Percentiles rank a stretch among this genome's conserved stretches.
These are phyloP conservation scores for Tenebrio molitor DNA, from an alignment of 1,140 invertebrate genomes.

Conservation along the genomic window DNA sequence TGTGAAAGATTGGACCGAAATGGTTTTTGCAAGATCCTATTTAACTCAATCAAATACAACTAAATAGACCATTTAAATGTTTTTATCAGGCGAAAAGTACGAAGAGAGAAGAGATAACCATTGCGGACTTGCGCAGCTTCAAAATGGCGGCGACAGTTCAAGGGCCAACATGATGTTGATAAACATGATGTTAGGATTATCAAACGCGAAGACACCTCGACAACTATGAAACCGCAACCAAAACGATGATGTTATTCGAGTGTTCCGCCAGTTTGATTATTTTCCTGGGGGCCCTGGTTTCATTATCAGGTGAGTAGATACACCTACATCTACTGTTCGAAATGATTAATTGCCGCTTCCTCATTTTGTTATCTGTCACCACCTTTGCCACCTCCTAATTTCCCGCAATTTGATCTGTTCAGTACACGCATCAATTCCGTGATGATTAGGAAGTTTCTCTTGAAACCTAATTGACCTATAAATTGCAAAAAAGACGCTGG, in stretches of 20 bases:
- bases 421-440: too few species aligned
- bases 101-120: constrained; percentile 14
- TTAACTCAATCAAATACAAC: constrained; percentile 1
- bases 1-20: neutral
- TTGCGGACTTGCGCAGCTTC: constrained; percentile 22
- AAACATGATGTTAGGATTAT: neutral
- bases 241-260: constrained; percentile 12
- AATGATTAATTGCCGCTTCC: too few species aligned
- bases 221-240: neutral
- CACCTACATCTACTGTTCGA: neutral
- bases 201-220: neutral
- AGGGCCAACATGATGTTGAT: constrained; percentile 5
- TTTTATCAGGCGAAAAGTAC: constrained; percentile 7
- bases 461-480: neutral
- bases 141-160: constrained; percentile 28
- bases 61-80: constrained; percentile 31
- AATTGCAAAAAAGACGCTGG: constrained; percentile 29
- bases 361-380: too few species aligned
- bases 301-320: constrained; percentile 11
- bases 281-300: neutral
- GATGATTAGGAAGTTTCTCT: neutral
- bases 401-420: too few species aligned
- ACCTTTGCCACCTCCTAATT: too few species aligned
- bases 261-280: constrained; percentile 28
- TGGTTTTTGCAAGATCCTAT: neutral